Conservation (phyloP, 2,113 vertebrate species). For the Cranoglanis bouderius region DNA sequence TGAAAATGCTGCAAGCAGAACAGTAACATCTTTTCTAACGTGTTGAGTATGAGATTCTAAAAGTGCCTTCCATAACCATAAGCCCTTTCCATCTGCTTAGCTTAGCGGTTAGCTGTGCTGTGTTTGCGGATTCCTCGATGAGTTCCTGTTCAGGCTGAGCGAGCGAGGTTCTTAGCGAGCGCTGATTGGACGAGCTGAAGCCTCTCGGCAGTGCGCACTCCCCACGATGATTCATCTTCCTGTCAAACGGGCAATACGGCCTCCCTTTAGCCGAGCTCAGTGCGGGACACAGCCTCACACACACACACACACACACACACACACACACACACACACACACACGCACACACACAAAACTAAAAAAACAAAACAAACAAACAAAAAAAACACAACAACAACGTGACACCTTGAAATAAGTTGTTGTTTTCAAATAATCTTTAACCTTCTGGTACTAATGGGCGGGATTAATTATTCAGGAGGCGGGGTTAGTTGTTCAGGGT, state of each 20-base stretch:
- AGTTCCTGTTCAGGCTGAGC: slow-evolving; percentile 15
- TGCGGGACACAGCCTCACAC: not conserved
- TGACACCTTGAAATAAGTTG: not conserved
- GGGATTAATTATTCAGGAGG: not conserved
- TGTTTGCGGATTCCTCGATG: slow-evolving; percentile 4
- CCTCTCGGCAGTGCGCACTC: slow-evolving; percentile 52
- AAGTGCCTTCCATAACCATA: not conserved
- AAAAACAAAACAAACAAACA: not conserved
- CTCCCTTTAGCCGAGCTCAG: slow-evolving; percentile 39
- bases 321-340: not conserved
- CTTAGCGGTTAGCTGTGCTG: slow-evolving; percentile 12
- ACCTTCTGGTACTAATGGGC: not conserved
- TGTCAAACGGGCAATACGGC: slow-evolving; percentile 64
- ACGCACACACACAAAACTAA: not conserved
- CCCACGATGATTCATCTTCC: slow-evolving; percentile 66
- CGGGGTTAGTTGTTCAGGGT: not conserved
- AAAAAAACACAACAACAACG: not conserved
- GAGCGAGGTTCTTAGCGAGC: slow-evolving; percentile 5
- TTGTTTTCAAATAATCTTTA: not conserved
- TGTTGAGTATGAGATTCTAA: not conserved
- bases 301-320: slow-evolving; percentile 1
- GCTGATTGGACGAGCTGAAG: slow-evolving; percentile 57
- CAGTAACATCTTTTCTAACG: not conserved
- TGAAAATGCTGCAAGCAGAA: not conserved
- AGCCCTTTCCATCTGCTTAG: slow-evolving; percentile 16